phyloP scores from a whole-genome alignment of 2,113 vertebrate genomes.

The Sylvilagus bachmani region DNA sequence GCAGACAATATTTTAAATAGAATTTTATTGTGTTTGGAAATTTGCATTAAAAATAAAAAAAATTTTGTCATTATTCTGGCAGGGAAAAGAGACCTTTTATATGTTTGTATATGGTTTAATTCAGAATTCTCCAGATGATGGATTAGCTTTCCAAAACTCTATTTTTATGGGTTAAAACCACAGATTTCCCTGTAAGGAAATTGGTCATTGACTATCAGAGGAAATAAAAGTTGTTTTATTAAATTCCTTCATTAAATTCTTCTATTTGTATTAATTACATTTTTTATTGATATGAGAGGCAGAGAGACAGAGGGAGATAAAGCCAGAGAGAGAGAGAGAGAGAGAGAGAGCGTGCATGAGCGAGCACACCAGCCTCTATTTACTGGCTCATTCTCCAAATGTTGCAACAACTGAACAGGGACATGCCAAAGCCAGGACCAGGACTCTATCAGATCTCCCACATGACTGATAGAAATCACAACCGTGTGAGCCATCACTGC shows the following conservation, averaged over 20 bases:
- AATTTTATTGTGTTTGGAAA: slow-evolving; percentile 34
- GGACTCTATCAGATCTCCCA: too few species aligned
- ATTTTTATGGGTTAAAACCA: not conserved
- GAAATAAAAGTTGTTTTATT: not conserved
- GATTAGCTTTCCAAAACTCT: slow-evolving; percentile 28
- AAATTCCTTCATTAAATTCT: not conserved
- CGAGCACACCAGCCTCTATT: too few species aligned
- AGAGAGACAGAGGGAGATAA: too few species aligned
- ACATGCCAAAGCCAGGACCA: too few species aligned
- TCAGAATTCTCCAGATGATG: slow-evolving; percentile 6
- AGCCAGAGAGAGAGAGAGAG: too few species aligned
- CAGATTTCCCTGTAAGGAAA: not conserved
- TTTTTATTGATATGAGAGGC: too few species aligned
- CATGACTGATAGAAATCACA: too few species aligned
- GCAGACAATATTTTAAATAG: slow-evolving; percentile 26
- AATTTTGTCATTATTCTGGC: slow-evolving; percentile 25
- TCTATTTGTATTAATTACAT: not conserved
- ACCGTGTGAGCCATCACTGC: too few species aligned
- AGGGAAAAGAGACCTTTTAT: not conserved
- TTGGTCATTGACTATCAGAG: slow-evolving; percentile 5
- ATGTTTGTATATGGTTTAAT: not conserved
- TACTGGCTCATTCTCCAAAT: too few species aligned
- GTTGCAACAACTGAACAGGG: too few species aligned
- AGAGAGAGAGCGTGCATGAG: too few species aligned
- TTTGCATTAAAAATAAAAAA: not conserved